Base-by-base conservation (phyloP, 2,797 vertebrate genomes). In the Hephaestus fuliginosus region DNA sequence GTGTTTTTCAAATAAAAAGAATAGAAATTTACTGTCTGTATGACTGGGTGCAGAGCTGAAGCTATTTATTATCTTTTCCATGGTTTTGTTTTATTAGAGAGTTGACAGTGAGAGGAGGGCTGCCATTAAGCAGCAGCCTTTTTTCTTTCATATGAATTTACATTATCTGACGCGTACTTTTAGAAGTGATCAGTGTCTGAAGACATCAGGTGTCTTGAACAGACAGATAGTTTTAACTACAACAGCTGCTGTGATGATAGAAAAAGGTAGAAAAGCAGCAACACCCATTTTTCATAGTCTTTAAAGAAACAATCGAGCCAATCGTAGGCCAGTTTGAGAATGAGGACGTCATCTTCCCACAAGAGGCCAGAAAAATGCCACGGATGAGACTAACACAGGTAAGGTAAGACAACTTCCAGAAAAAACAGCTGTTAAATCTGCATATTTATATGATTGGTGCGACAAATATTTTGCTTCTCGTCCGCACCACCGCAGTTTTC, bases 1-100 rank as follows among this genome's bases (percentile, higher is more conserved):
- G 17, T 67, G 65, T 63, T 81, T 81, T 77, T 78, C 33, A 68
- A 64, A 87, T 76, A 71, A 80, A 78, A 85, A 82, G 51, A 87
- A 70, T 58, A 76, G 53, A 52, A 36, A 81, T 64, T 71, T 78
- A 22, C 39, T 64, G 53, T 51, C 67, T 66, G 63, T 18, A 60
- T 62, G 33, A 76, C 70, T 51, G 66, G 57, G 46, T 28, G 44
- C 39, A 51, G 62, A 74, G 36, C 61, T 43, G 28, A 53, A 63
- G 52, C 39, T 56, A 41, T 79, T 56, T 65, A 70, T 85, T 69
- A 83, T 72, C 36, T n/a, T 53, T 10, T 60, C 33, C 7, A 28
- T 30, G 52, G 18, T 61, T 81, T 81, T n/a, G 48, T 41, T 74
- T 77, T 43, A 60, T 80, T 65, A 73, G 39, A 85, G 63, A 53